Conservation (phyloP, 1,140 invertebrate species). For the Brachionus sp. region DNA sequence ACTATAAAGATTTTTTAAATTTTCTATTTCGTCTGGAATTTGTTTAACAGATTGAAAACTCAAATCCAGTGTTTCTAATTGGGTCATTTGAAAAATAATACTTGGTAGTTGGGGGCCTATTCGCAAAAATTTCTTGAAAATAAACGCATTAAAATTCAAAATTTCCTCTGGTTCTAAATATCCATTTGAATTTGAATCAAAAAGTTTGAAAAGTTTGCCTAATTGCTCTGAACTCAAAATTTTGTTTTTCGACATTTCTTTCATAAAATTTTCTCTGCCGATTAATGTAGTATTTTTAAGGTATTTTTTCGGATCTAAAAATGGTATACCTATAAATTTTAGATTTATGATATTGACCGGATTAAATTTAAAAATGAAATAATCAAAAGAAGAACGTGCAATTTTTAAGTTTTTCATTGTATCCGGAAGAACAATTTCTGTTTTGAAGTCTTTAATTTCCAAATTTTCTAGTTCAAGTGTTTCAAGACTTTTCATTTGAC, state of each 20-base stretch:
- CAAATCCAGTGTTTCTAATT: slow-evolving; percentile 18
- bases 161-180: slow-evolving; percentile 16
- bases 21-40: slow-evolving; percentile 43
- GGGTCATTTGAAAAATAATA: background rate
- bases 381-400: background rate
- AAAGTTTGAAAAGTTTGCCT: background rate
- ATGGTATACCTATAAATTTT: background rate
- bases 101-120: background rate
- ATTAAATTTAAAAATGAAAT: background rate
- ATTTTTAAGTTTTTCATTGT: background rate
- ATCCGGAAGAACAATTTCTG: background rate
- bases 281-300: background rate
- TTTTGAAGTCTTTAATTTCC: background rate
- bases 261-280: background rate
- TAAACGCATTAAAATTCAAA: slow-evolving; percentile 14
- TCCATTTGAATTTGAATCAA: slow-evolving; percentile 3
- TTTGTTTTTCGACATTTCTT: background rate
- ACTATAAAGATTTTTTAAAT: slow-evolving; percentile 28
- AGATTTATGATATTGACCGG: background rate
- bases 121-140: slow-evolving; percentile 32
- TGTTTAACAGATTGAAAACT: slow-evolving; percentile 49
- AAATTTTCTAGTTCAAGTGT: background rate
- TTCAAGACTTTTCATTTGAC: background rate
- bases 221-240: background rate
- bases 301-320: background rate